A percentile compares a stretch with the other conserved stretches of the same genome.
phyloP scores from a whole-genome alignment of 1,140 invertebrate genomes.

The Coenobita brevimanus region DNA sequence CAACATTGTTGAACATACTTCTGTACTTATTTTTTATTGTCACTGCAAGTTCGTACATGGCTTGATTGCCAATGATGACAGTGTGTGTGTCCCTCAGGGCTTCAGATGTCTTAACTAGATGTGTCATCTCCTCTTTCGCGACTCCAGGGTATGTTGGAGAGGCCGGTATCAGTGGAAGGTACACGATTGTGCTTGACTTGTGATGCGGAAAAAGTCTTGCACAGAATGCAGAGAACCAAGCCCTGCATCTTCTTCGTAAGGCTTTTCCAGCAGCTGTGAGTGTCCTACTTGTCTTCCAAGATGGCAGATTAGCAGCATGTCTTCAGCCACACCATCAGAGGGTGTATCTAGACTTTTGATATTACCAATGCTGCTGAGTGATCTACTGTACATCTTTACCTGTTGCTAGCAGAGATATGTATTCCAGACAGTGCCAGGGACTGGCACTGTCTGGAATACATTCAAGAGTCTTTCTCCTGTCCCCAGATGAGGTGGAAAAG shows the following conservation, averaged over 20 bases:
- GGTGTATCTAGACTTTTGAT: neutral
- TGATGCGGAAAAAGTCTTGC: constrained; percentile 15
- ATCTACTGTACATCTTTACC: neutral
- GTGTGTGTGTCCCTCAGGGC: neutral
- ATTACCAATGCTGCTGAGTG: neutral
- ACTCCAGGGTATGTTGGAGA: constrained; percentile 31
- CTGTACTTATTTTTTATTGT: constrained; percentile 6
- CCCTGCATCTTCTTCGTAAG: neutral
- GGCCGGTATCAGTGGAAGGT: constrained; percentile 23
- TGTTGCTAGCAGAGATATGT: neutral
- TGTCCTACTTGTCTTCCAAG: constrained; percentile 8
- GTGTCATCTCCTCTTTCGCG: constrained; percentile 21
- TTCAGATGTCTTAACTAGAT: neutral
- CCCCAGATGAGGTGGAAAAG: neutral
- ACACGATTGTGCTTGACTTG: constrained; percentile 1
- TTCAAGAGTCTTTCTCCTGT: neutral
- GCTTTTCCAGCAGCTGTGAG: constrained; percentile 15
- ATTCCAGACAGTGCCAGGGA: neutral
- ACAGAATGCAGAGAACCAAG: constrained; percentile 28
- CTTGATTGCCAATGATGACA: constrained; percentile 10
- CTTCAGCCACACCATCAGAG: neutral
- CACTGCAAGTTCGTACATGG: neutral
- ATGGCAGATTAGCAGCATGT: neutral
- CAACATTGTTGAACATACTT: constrained; percentile 8
- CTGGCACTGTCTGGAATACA: neutral